phyloP scores from a whole-genome alignment of 92 coral and sea anemone genomes.

The Zoanthus sansibaricus region DNA sequence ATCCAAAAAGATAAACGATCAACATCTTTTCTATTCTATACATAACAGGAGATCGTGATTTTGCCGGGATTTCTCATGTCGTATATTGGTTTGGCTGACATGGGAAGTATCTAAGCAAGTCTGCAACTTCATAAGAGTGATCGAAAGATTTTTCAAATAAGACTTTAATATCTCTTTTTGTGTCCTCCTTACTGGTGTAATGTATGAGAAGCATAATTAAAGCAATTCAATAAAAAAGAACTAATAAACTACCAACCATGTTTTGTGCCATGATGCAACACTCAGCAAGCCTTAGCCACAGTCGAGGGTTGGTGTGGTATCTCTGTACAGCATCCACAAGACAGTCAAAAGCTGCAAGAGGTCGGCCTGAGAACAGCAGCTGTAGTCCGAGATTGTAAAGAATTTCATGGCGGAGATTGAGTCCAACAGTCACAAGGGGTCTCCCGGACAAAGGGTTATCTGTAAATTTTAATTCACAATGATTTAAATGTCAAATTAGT shows the following conservation, averaged over 20 bases:
- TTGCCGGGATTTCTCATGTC: too few relatives aligned
- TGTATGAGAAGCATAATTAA: too few relatives aligned
- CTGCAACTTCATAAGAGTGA: too few relatives aligned
- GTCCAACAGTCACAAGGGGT: conserved; percentile 79
- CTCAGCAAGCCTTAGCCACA: conserved; percentile 98
- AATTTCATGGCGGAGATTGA: conserved; percentile 89
- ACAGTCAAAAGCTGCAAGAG: conserved; percentile 94
- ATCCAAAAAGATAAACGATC: too few relatives aligned
- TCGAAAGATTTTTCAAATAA: too few relatives aligned
- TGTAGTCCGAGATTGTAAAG: conserved; percentile 96
- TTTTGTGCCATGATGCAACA: conserved; percentile 95
- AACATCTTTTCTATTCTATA: too few relatives aligned
- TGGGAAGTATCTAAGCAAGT: too few relatives aligned
- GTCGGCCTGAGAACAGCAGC: conserved; percentile 91
- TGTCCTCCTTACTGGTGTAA: too few relatives aligned
- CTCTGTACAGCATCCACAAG: conserved; percentile 94
- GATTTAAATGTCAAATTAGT: background rate
- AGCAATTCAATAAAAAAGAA: too few relatives aligned
- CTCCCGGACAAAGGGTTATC: conserved; percentile 83
- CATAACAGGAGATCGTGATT: too few relatives aligned
- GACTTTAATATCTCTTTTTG: too few relatives aligned
- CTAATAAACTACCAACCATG: conserved; percentile 65
- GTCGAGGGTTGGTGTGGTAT: conserved; percentile 94
- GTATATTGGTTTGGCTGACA: too few relatives aligned
- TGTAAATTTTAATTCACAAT: conserved; percentile 19